A percentile compares a stretch with the other conserved stretches of the same genome.
Conservation (phyloP, 2,113 vertebrate genomes). For the Hucho hucho region DNA sequence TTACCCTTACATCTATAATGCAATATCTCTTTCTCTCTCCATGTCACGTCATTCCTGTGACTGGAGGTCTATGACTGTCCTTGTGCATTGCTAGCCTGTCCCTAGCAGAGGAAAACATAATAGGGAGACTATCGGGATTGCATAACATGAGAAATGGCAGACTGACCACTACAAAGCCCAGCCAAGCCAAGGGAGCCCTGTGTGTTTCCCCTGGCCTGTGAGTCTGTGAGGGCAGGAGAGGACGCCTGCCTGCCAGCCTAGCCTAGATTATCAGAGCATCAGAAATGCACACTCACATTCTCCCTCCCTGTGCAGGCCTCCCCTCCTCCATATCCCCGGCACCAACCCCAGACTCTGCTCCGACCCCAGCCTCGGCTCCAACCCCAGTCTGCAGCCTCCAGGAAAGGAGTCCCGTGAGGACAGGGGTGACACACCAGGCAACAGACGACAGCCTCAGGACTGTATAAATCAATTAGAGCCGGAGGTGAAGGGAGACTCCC, state of each 20-base stretch:
- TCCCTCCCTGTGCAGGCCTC: neutral
- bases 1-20: neutral
- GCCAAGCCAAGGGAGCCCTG: too few relatives aligned
- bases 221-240: neutral
- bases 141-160: too few relatives aligned
- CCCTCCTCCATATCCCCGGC: too few relatives aligned
- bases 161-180: too few relatives aligned
- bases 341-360: too few relatives aligned
- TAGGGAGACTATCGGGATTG: too few relatives aligned
- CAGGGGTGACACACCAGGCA: neutral
- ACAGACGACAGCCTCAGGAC: constrained; percentile 46
- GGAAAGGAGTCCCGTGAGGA: neutral
- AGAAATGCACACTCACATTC: neutral
- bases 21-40: neutral
- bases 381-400: neutral
- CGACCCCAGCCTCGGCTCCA: neutral
- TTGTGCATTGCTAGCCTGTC: too few relatives aligned
- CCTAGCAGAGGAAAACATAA: too few relatives aligned
- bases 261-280: neutral
- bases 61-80: too few relatives aligned
- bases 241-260: too few relatives aligned
- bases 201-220: neutral
- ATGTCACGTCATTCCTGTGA: too few relatives aligned
- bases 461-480: constrained; percentile 11
- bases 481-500: neutral